Evolutionary conservation across 2,113 vertebrate genomes (phyloP), one percentile per base, ranked within the genome.

Genomic region (Puntigrus tetrazona): DNA sequence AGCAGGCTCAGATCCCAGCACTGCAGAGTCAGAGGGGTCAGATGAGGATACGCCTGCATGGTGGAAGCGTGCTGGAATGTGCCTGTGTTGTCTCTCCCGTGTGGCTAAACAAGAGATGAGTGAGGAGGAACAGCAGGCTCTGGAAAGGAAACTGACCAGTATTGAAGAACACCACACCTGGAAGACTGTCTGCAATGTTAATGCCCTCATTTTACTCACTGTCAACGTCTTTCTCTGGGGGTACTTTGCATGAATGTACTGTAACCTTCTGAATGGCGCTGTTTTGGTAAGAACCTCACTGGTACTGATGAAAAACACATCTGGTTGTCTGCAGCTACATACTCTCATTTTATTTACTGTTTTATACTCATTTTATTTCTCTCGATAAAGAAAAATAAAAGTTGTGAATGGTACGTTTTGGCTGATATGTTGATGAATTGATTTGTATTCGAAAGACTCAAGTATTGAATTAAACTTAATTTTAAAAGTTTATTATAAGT

Each of bases 161-260:
- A 95, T 97, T 0, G 50, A 93, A 55, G 97, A 99, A 43, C 22
- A 93, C 20, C 94, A 94, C 0, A 11, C 95, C 1, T 98, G 97
- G 97, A 96, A 87, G 87, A 84, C 1, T 0, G 78, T 98, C 83
- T 98, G 97, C 77, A 86, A 96, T 0, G 0, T 92, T 3, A 97
- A 97, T 0, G 97, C 95, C 3, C 1, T 98, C 16, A 29, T 98
- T 61, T 91, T 99, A 18, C 86, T 99, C 70, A 81, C 93, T 2
- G 27, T 94, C 61, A 98, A 96, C 7, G 85, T 98, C 45, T 98
- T 99, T 87, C 93, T 97, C 13, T 98, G 97, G 97, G 97, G 96
- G 0, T 98, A 96, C 82, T 97, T 97, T 0, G 94, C 94, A 45
- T 94, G 67, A 90, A 45, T 72, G 6, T 31, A 55, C 18, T 47